These are phyloP conservation scores for Ataeniobius toweri DNA, from an alignment of 2,797 vertebrate species.

Conservation along the genomic window DNA sequence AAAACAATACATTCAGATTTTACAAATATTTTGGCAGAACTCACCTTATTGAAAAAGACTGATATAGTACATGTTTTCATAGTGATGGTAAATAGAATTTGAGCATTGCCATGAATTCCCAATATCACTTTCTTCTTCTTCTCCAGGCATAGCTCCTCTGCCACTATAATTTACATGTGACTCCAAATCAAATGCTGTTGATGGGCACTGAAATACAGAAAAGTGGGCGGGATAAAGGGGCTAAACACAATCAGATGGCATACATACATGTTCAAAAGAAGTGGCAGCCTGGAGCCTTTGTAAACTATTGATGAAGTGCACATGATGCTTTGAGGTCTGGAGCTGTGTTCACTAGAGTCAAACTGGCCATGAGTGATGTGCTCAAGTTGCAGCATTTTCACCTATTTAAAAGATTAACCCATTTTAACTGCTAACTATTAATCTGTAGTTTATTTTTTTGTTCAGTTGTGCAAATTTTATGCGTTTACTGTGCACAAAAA, in stretches of 20 bases:
- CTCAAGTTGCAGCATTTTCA: slow-evolving; percentile 54
- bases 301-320: slow-evolving; percentile 72
- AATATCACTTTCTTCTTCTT: not conserved
- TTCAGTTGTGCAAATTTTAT: slow-evolving; percentile 40
- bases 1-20: slow-evolving; percentile 2
- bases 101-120: not conserved
- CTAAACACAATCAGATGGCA: slow-evolving; percentile 72
- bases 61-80: not conserved
- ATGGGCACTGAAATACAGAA: slow-evolving; percentile 45
- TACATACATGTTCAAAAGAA: slow-evolving; percentile 62
- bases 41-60: slow-evolving; percentile 20
- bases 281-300: slow-evolving; percentile 55
- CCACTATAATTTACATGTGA: slow-evolving; percentile 21
- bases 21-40: slow-evolving; percentile 16
- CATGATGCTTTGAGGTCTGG: slow-evolving; percentile 51
- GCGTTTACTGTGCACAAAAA: slow-evolving; percentile 37
- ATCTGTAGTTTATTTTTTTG: slow-evolving; percentile 50
- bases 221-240: slow-evolving; percentile 10
- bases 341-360: slow-evolving; percentile 54
- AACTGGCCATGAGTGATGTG: slow-evolving; percentile 64
- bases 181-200: slow-evolving; percentile 46
- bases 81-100: slow-evolving; percentile 19
- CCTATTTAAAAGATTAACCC: slow-evolving; percentile 69
- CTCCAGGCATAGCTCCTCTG: slow-evolving; percentile 6
- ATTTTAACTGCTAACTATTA: slow-evolving; percentile 62